Evolutionary conservation across 2,888 invertebrate species (phyloP).

Genomic region (Epinotia nisella): DNA sequence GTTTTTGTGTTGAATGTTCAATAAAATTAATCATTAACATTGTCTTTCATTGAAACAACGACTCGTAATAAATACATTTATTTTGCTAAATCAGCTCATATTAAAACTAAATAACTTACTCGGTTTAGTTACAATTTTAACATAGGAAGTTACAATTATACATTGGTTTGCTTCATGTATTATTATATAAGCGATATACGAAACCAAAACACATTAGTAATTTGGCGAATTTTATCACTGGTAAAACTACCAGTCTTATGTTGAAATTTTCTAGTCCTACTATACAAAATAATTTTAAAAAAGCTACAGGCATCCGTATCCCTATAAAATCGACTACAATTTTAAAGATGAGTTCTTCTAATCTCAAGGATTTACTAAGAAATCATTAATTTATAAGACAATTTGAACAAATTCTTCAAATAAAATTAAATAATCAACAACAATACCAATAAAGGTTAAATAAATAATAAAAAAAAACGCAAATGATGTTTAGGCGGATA

Average conservation of each 20-base stretch:
- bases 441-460: too few relatives aligned
- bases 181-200: neutral
- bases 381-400: too few relatives aligned
- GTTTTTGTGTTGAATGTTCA: conserved; percentile 38
- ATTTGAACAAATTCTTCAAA: neutral
- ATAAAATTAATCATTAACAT: conserved; percentile 30
- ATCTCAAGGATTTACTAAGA: too few relatives aligned
- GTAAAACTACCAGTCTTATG: neutral
- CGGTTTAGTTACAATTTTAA: conserved; percentile 4
- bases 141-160: neutral
- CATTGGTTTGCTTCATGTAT: neutral
- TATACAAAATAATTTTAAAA: conserved; percentile 8
- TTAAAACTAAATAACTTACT: conserved; percentile 35
- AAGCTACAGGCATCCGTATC: neutral
- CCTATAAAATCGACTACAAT: neutral
- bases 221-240: conserved; percentile 7
- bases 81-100: neutral
- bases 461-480: too few relatives aligned
- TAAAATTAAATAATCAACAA: neutral
- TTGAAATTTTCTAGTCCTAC: neutral
- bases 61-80: conserved; percentile 33
- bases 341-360: too few relatives aligned
- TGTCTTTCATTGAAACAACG: conserved; percentile 36
- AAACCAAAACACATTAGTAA: neutral
- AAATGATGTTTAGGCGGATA: too few relatives aligned